Base-by-base conservation (phyloP, 2,888 invertebrate genomes). In the Dryomyza anilis region DNA sequence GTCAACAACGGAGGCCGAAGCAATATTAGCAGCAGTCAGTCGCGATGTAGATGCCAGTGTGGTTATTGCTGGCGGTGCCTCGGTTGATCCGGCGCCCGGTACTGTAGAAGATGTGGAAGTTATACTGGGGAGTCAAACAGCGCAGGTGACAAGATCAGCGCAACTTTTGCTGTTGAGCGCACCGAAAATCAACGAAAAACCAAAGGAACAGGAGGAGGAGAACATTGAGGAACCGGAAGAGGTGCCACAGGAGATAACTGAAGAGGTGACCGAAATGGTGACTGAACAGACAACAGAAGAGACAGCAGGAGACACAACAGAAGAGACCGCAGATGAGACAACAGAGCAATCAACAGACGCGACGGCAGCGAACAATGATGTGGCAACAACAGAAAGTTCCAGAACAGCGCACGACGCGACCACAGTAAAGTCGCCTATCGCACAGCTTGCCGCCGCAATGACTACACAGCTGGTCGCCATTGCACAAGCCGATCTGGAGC, bases 131-230 rank as follows among this genome's bases (percentile, higher is more conserved):
- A 61, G 46, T n/a, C 16, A 14, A 29, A 29, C 19, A 19, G 33
- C 16, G 0, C 25, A n/a, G 25, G n/a, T 19, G 21, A 61, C 67
- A 50, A 77, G 72, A 67, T 76, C 71, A 5, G 75, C 70, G n/a
- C 75, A 72, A 36, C 69, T 79, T n/a, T 66, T 79, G 60, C 70
- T 79, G n/a, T 69, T 79, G 5, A 79, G 77, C 63, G 74, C 76
- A 10, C 75, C 80, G 2, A 74, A 71, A 46, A 46, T 70, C 53
- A 43, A 69, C 7, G 79, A 74, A 62, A 73, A 77, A 27, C 67
- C 72, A 2, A 71, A 71, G 27, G 72, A 75, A 56, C 70, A 70
- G 21, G 75, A 73, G 19, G 76, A 73, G 43, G 70, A 72, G 55
- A 73, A 74, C 53, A 57, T 70, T n/a, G 78, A 74, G 61, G 80